Evolutionary conservation across 1,140 invertebrate species (phyloP).

Genomic region (Drosophila biarmipes): DNA sequence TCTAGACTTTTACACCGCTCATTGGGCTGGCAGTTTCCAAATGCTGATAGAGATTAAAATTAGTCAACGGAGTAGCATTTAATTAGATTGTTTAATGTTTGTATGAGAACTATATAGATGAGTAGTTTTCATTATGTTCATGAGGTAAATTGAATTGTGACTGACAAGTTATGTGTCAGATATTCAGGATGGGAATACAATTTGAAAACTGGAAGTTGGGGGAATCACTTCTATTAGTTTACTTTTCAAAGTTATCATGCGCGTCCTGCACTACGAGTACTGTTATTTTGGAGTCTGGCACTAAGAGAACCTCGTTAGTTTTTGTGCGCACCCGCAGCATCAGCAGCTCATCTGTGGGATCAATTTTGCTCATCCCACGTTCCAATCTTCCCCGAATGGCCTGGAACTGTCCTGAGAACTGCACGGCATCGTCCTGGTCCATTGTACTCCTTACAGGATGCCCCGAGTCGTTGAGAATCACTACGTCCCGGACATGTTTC

Average conservation of each 20-base stretch:
- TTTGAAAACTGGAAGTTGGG: too few relatives aligned
- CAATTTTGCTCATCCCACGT: constrained; percentile 67
- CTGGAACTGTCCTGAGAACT: constrained; percentile 70
- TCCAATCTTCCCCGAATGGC: constrained; percentile 61
- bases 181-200: too few relatives aligned
- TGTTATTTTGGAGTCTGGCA: constrained; percentile 78
- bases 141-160: too few relatives aligned
- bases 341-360: constrained; percentile 66
- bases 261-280: constrained; percentile 75
- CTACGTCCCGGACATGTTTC: constrained; percentile 67
- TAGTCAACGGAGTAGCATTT: too few relatives aligned
- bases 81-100: too few relatives aligned
- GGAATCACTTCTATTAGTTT: neutral
- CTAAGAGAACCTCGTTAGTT: constrained; percentile 64
- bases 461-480: constrained; percentile 69
- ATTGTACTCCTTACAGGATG: constrained; percentile 77
- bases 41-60: too few relatives aligned
- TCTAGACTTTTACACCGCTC: too few relatives aligned
- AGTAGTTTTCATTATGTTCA: too few relatives aligned
- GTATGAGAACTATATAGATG: too few relatives aligned
- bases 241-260: constrained; percentile 40
- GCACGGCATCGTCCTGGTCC: constrained; percentile 41
- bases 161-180: too few relatives aligned
- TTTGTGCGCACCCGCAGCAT: constrained; percentile 75
- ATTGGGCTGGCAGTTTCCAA: too few relatives aligned